Percentiles rank a stretch among this genome's conserved stretches.
These are phyloP conservation scores for Notothenia rossii DNA, from an alignment of 2,113 vertebrate genomes.

Conservation along the genomic window DNA sequence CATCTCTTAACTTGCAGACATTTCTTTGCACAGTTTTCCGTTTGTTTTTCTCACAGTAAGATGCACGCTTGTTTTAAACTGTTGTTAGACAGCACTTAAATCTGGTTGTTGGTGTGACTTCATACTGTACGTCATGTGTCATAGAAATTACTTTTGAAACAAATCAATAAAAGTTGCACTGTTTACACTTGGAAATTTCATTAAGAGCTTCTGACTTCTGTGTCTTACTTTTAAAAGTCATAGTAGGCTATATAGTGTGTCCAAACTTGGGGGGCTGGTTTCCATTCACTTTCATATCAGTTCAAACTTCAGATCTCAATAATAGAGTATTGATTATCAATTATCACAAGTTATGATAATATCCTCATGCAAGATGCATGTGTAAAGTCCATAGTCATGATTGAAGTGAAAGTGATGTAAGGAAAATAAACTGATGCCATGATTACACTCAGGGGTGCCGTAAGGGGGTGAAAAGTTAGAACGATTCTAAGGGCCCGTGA, in stretches of 20 bases:
- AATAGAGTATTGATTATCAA: neutral
- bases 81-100: slow-evolving; percentile 27
- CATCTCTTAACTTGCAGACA: slow-evolving; percentile 29
- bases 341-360: neutral
- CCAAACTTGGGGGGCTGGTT: neutral
- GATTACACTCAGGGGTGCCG: neutral
- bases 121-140: slow-evolving; percentile 38
- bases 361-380: neutral
- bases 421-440: too few species aligned
- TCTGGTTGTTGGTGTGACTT: slow-evolving; percentile 4
- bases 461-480: too few species aligned
- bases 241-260: too few species aligned
- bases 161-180: slow-evolving; percentile 82
- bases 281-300: neutral
- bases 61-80: slow-evolving; percentile 8
- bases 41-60: neutral
- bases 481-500: too few species aligned
- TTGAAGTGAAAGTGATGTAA: neutral
- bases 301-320: neutral
- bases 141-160: slow-evolving; percentile 52
- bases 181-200: slow-evolving; percentile 70
- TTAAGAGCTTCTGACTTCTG: neutral
- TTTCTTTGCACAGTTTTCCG: slow-evolving; percentile 25
- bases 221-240: slow-evolving; percentile 18
- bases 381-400: neutral